A percentile compares a stretch with the other conserved stretches of the same genome.
Conservation (phyloP, 1,140 invertebrate species). For the Apis dorsata region DNA sequence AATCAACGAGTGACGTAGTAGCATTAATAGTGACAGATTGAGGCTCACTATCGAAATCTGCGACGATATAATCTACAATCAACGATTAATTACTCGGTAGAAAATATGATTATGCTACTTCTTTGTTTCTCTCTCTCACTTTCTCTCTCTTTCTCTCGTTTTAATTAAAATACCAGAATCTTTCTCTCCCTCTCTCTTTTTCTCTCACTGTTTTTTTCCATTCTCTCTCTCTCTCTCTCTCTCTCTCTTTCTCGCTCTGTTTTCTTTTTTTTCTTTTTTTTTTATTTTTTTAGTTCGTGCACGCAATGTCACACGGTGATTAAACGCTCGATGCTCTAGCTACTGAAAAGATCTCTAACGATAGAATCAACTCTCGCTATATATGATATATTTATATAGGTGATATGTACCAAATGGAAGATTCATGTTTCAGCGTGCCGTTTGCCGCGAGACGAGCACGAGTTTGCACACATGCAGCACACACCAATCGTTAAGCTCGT, state of each 20-base stretch:
- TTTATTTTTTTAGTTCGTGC: slow-evolving; percentile 7
- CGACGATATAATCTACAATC: slow-evolving; percentile 38
- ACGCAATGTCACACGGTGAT: slow-evolving; percentile 26
- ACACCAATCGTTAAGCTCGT: slow-evolving; percentile 18
- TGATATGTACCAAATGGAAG: slow-evolving; percentile 81
- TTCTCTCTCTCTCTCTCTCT: not conserved
- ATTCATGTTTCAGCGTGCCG: slow-evolving; percentile 71
- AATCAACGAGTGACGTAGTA: not conserved
- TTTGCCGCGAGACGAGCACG: slow-evolving; percentile 40
- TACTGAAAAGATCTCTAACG: slow-evolving; percentile 34
- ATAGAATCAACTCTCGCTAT: slow-evolving; percentile 46
- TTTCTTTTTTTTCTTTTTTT: not conserved
- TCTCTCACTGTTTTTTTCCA: not conserved
- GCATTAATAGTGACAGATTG: not conserved
- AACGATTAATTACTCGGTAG: slow-evolving; percentile 43
- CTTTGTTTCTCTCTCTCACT: not conserved
- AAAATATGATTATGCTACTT: slow-evolving; percentile 62
- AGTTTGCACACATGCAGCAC: not conserved
- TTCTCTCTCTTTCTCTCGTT: slow-evolving; percentile 10
- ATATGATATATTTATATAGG: slow-evolving; percentile 61
- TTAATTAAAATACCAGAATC: slow-evolving; percentile 63
- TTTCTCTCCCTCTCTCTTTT: not conserved
- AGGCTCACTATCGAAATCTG: slow-evolving; percentile 18
- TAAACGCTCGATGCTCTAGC: slow-evolving; percentile 34
- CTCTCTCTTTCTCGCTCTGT: slow-evolving; percentile 13